Evolutionary conservation across 2,888 invertebrate genomes (phyloP), one percentile per base, ranked within the genome.

Genomic region (Latrodectus elegans): DNA sequence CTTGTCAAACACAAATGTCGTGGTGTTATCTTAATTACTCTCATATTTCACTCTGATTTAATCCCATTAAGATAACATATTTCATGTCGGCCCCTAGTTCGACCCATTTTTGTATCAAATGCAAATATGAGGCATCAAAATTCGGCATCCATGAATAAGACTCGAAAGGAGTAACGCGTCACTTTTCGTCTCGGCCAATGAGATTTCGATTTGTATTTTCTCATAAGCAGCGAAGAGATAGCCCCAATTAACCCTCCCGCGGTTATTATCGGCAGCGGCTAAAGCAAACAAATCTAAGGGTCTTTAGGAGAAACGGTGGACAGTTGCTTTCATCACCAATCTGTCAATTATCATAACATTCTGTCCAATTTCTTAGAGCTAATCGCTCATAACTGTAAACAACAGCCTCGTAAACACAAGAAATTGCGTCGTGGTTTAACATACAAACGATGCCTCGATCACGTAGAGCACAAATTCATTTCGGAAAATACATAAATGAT

Each of bases 231-330:
- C 38, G 77, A 72, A 64, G 77, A 72, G 87, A 87, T 87, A 87
- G 82, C 87, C 87, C 87, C 87, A 87, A 87, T 87, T 87, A 87
- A 87, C 87, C 87, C 77, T 72, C 65, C 72, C 38, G 55, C 64
- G 49, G 72, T 38, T 60, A 71, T 77, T 87, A 77, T 87, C 77
- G 49, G 73, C 12, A 75, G 60, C 68, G 77, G 72, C 83, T 55
- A 71, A 71, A 85, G 76, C 72, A 84, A 84, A 84, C 80, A 86
- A 81, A 76, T 81, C 64, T 71, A 86, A 70, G 67, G 71, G 71
- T 80, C 76, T 81, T 86, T 81, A 86, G 86, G 65, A 80, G 81
- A 73, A 75, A 26, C 65, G 64, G 82, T 55, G 67, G 72, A 82
- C 87, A 82, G 77, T 67, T 26, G 77, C 87, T 87, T 82, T 87